A percentile compares a stretch with the other conserved stretches of the same genome.
These are phyloP conservation scores for Ctenosaura bakeri DNA, from an alignment of 2,797 vertebrate genomes.

Conservation along the genomic window DNA sequence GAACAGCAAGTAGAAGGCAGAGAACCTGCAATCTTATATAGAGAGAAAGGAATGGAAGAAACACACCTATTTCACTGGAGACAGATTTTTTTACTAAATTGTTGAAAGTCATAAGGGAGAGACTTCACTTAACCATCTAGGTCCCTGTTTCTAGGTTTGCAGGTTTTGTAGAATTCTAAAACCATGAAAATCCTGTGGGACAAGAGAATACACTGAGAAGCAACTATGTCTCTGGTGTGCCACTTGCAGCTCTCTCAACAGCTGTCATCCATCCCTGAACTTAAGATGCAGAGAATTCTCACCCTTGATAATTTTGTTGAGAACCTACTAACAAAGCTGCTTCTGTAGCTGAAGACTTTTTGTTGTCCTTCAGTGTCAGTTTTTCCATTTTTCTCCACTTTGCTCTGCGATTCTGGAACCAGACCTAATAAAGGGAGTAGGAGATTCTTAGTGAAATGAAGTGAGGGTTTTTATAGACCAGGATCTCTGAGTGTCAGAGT, in stretches of 20 bases:
- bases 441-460: neutral
- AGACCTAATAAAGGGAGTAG: constrained; percentile 83
- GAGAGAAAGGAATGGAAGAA: too few species aligned
- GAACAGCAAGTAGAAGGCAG: too few species aligned
- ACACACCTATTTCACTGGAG: too few species aligned
- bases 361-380: constrained; percentile 74
- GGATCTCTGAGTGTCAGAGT: too few species aligned
- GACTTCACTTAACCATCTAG: too few species aligned
- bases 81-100: too few species aligned
- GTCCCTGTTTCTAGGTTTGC: too few species aligned
- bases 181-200: neutral
- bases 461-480: too few species aligned
- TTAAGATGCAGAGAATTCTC: neutral
- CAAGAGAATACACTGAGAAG: neutral
- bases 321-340: neutral
- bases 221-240: neutral
- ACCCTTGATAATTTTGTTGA: constrained; percentile 47
- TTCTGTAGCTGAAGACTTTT: constrained; percentile 50
- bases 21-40: too few species aligned
- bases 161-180: neutral
- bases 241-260: neutral
- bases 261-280: neutral
- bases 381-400: constrained; percentile 92
- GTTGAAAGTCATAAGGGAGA: neutral
- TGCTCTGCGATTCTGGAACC: constrained; percentile 98